Evolutionary conservation across 2,888 invertebrate genomes (phyloP).

Genomic region (Drosophila prolongata): DNA sequence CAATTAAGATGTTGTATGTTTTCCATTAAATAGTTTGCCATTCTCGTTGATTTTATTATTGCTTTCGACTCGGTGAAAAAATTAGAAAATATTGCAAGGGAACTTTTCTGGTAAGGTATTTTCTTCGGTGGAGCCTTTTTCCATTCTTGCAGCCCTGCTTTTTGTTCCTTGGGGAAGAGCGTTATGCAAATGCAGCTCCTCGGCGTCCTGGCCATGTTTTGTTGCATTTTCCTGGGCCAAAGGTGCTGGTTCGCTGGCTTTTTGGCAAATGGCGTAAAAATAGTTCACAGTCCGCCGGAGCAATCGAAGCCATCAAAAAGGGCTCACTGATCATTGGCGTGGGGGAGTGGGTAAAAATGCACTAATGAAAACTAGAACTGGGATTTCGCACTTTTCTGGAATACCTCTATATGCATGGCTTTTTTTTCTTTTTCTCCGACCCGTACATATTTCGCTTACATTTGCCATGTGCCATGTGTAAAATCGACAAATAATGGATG

Average conservation of each 20-base stretch:
- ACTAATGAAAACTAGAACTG: slow-evolving; percentile 46
- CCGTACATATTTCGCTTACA: slow-evolving; percentile 29
- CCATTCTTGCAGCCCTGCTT: slow-evolving; percentile 11
- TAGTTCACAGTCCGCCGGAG: slow-evolving; percentile 55
- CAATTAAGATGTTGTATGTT: too few species aligned
- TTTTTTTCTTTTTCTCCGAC: slow-evolving; percentile 15
- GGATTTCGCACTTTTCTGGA: slow-evolving; percentile 29
- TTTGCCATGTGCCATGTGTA: slow-evolving; percentile 59
- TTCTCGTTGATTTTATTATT: background rate
- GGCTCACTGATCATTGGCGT: slow-evolving; percentile 64
- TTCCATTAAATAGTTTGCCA: background rate
- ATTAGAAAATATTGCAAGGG: too few species aligned
- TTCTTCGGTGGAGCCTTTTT: background rate
- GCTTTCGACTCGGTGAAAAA: background rate
- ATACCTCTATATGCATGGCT: slow-evolving; percentile 29
- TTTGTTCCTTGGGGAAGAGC: slow-evolving; percentile 35
- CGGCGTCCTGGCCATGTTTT: slow-evolving; percentile 51
- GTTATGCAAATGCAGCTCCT: slow-evolving; percentile 44
- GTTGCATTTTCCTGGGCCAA: slow-evolving; percentile 39
- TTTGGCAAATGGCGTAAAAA: slow-evolving; percentile 70
- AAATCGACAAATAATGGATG: slow-evolving; percentile 79
- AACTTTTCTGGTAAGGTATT: too few species aligned
- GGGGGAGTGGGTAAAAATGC: slow-evolving; percentile 8
- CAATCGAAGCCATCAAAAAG: slow-evolving; percentile 51
- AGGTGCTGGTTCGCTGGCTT: slow-evolving; percentile 56